Evolutionary conservation across 2,113 vertebrate species (phyloP).

Genomic region (Pituophis catenifer): DNA sequence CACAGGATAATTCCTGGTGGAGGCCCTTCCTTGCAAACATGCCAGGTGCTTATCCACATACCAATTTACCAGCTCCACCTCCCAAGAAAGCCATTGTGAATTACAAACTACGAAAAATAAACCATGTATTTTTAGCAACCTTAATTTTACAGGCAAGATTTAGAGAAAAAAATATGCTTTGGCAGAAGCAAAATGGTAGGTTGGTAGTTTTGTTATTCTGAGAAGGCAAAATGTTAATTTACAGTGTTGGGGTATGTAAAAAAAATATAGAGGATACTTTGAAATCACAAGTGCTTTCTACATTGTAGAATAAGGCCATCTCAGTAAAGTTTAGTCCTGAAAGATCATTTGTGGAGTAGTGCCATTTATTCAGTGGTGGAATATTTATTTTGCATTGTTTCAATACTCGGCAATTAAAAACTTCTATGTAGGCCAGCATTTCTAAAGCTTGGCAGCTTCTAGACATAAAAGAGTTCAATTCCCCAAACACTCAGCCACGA

Average conservation of each 20-base stretch:
- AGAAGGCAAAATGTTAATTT: conserved; percentile 31
- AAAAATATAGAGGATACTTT: neutral
- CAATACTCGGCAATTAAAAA: neutral
- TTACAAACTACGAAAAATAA: conserved; percentile 75
- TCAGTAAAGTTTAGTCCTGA: neutral
- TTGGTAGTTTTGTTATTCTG: conserved; percentile 64
- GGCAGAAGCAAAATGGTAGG: conserved; percentile 62
- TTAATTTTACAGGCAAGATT: conserved; percentile 69
- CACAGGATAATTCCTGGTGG: conserved; percentile 74
- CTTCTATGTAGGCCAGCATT: neutral
- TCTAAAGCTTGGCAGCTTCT: neutral
- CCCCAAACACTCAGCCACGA: neutral
- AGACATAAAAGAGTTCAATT: neutral
- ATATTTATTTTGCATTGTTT: neutral
- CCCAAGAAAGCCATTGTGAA: conserved; percentile 63
- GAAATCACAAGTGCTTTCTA: neutral
- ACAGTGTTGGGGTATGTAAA: neutral
- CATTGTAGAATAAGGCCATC: neutral
- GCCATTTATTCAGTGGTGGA: neutral
- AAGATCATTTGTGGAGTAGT: neutral
- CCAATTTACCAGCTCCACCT: conserved; percentile 76
- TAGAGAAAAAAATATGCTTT: conserved; percentile 29
- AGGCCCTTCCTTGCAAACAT: conserved; percentile 56
- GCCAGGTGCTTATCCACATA: conserved; percentile 57
- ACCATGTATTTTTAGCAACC: conserved; percentile 76